phyloP scores from a whole-genome alignment of 2,888 invertebrate genomes.

The Sarcophaga subvicina region DNA sequence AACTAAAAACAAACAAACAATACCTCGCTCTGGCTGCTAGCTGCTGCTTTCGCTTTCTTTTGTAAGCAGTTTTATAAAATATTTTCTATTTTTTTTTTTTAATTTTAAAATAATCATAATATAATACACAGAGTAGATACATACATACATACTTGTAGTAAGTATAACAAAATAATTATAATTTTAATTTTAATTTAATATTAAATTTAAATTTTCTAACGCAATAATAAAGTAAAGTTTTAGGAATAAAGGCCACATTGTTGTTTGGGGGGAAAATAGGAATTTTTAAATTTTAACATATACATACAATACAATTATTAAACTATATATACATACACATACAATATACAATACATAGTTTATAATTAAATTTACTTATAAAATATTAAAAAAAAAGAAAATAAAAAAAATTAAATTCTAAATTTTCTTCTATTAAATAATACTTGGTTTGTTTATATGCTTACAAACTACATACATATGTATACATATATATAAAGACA shows the following conservation, averaged over 20 bases:
- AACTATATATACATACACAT: slow-evolving; percentile 41
- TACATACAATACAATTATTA: background rate
- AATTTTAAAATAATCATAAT: too few species aligned
- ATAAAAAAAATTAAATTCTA: background rate
- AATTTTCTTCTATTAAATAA: background rate
- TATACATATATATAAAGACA: background rate
- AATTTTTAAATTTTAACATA: slow-evolving; percentile 14
- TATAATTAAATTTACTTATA: slow-evolving; percentile 29
- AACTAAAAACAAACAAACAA: too few species aligned
- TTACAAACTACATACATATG: background rate
- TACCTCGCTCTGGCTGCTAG: too few species aligned
- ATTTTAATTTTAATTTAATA: too few species aligned
- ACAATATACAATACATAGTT: background rate
- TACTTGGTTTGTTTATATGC: background rate
- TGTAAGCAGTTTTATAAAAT: too few species aligned
- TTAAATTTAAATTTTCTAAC: too few species aligned
- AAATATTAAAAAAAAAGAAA: slow-evolving; percentile 7
- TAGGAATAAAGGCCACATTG: slow-evolving; percentile 65
- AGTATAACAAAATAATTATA: too few species aligned
- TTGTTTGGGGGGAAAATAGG: slow-evolving; percentile 27
- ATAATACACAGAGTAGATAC: too few species aligned
- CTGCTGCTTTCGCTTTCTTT: too few species aligned
- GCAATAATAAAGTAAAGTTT: background rate
- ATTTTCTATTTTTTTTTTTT: too few species aligned
- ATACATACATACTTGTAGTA: too few species aligned